Base-by-base conservation (phyloP, 2,113 vertebrate genomes). In the Myrmecobius fasciatus region DNA sequence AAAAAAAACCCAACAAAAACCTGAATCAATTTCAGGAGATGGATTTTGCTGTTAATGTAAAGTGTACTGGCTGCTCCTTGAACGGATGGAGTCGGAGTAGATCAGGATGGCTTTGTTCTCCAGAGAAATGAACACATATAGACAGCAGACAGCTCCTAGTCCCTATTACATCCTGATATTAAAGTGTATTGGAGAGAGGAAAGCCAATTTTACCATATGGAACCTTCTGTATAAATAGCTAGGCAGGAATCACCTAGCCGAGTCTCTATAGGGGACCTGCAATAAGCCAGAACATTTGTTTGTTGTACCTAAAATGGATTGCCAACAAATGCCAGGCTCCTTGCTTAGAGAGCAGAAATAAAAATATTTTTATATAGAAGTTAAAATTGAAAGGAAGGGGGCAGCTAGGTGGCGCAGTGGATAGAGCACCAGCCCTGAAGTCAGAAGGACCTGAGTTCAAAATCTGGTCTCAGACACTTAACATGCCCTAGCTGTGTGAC, bases 211-310 rank as follows among this genome's bases (percentile, higher is more conserved):
- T 95, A 93, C 25, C 56, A 47, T 31, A 8, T 26, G 60, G 83
- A 96, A 96, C 92, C 26, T 93, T 96, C 96, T 97, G 96, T 96
- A 53, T 95, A 95, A 95, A 93, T 75, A 91, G 52, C 93, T 46
- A 25, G 2, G n/a, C 48, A 46, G 95, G 93, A 97, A 96, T 95
- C 95, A 95, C 91, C 89, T 96, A 0, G 22, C 43, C 5, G 91
- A 94, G 60, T 90, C 5, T 9, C 94, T 91, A 48, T 54, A 26
- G 52, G 43, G 90, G 51, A 47, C 91, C 46, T 6, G 93, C 91
- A 95, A 95, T 96, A 97, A 97, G 94, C 75, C 49, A 95, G 93
- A 25, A 36, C 67, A 47, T 95, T 90, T 95, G 96, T 96, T 95
- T 91, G 95, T 60, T 96, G 91, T 94, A 88, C 94, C 91, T 89